Base-by-base conservation (phyloP, 1,140 invertebrate species). In the Papilio helenus region DNA sequence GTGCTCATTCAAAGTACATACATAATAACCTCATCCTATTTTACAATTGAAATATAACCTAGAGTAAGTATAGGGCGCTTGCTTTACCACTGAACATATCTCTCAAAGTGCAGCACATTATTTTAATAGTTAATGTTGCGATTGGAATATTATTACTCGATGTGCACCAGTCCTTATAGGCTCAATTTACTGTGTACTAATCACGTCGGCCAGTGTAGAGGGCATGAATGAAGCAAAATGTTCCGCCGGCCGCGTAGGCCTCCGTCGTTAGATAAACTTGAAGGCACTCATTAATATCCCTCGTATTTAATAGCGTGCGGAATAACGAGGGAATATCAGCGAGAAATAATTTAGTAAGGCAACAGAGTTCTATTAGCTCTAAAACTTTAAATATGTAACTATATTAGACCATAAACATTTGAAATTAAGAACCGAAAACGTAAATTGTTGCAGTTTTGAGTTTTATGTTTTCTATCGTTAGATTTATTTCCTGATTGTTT, bases 181-280 rank as follows among this genome's bases (percentile, higher is more conserved):
- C 20, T 23, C 42, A 74, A 74, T 74, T 74, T 74, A 74, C 39
- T 18, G 72, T 23, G 42, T 49, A 74, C 72, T 74, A 72, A 46
- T 74, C 46, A 74, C 44, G 39, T 74, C 72, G 72, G 39, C 44
- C 39, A 7, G 39, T 51, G 42, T 74, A 46, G 72, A 74, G 72
- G 72, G 72, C 72, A 74, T 74, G 72, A 74, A 74, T 74, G 72
- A 74, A 74, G 39, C 42, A 20, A 49, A 74, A 74, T 42, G 44
- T 74, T 74, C 72, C 23, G 20, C 42, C 23, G 72, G 20, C 9
- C 20, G 72, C 72, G 72, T 74, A 44, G 72, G 44, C 46, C 72
- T 74, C 72, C 72, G 20, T 74, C 72, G 72, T 74, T 74, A 74
- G 72, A 74, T 74, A 74, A 74, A 74, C 72, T 23, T 49, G 72